Base-by-base conservation (phyloP, 2,113 vertebrate genomes). In the Epinephelus cyanopodus region DNA sequence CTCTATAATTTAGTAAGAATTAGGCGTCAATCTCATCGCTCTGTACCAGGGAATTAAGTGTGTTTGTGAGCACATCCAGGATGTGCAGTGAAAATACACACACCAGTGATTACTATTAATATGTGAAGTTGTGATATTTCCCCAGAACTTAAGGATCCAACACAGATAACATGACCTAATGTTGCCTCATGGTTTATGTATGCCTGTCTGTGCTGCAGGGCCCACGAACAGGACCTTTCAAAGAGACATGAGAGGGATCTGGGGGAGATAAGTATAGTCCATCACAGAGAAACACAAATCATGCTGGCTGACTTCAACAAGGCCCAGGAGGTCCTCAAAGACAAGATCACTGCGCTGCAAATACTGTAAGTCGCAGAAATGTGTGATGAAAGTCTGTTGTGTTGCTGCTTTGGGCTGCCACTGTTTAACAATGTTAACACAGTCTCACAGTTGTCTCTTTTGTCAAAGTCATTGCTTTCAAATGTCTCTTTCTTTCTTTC, bases 281-380 rank as follows among this genome's bases (percentile, higher is more conserved):
- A 98, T 91, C 96, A 97, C 94, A 96, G 97, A 95, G 97, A 99
- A 90, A 97, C 96, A 83, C 97, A 98, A 84, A 96, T 96, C 95
- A 97, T 99, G 95, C 93, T 98, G 94, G 95, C 97, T 86, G 98
- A 99, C 95, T 99, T 99, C 96, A 98, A 97, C 97, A 99, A 99
- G 95, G 98, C 97, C 89, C 98, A 98, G 94, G 97, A 99, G 92
- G 96, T 98, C 77, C 97, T 99, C 85, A 98, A 97, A 95, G 98
- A 99, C 97, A 98, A 99, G 96, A 99, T 99, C 88, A 95, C 97
- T 42, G 97, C 98, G 90, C 97, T 99, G 65, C 97, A 99, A 92
- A 95, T 98, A 93, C 96, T 97, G 98, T 99, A 95, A 96, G 98
- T 96, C 39, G 4, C n/a, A 29, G 3, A 37, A 4, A 23, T 13